Evolutionary conservation across 2,113 vertebrate species (phyloP).

Genomic region (Rhabdornis inornatus): DNA sequence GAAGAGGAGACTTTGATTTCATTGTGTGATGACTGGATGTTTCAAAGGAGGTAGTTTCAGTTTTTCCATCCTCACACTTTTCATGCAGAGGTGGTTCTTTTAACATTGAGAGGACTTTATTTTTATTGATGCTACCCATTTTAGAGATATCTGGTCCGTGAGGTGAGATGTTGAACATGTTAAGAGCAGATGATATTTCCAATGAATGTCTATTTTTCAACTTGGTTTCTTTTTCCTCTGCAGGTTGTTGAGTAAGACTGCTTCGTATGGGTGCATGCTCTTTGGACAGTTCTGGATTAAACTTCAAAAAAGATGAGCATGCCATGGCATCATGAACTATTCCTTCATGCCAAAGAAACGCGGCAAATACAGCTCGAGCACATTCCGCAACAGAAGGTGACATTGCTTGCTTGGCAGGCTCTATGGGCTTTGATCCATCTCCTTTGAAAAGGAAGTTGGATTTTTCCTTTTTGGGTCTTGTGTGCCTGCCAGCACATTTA

Average conservation of each 20-base stretch:
- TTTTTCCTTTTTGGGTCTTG: slow-evolving; percentile 95
- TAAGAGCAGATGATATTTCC: slow-evolving; percentile 96
- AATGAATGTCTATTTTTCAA: slow-evolving; percentile 96
- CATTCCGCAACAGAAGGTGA: slow-evolving; percentile 97
- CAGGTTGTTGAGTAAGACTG: slow-evolving; percentile 86
- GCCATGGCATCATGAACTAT: slow-evolving; percentile 99
- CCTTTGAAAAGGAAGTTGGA: slow-evolving; percentile 92
- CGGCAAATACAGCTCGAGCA: slow-evolving; percentile 92
- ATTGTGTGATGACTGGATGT: slow-evolving; percentile 79
- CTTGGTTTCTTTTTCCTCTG: slow-evolving; percentile 94
- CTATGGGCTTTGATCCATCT: slow-evolving; percentile 81
- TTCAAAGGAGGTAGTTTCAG: slow-evolving; percentile 82
- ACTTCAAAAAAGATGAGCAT: slow-evolving; percentile 97
- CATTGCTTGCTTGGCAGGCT: slow-evolving; percentile 97
- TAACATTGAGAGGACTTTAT: slow-evolving; percentile 97
- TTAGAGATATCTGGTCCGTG: slow-evolving; percentile 98
- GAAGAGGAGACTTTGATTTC: slow-evolving; percentile 90
- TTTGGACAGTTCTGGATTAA: slow-evolving; percentile 96
- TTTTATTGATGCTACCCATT: slow-evolving; percentile 99
- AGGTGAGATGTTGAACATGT: slow-evolving; percentile 97
- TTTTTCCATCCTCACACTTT: slow-evolving; percentile 93
- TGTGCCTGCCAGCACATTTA: slow-evolving; percentile 88
- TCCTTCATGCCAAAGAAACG: slow-evolving; percentile 97
- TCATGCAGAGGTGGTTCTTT: slow-evolving; percentile 96
- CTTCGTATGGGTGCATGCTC: slow-evolving; percentile 94